Evolutionary conservation across 2,797 vertebrate genomes (phyloP).

Genomic region (Pitangus sulphuratus): DNA sequence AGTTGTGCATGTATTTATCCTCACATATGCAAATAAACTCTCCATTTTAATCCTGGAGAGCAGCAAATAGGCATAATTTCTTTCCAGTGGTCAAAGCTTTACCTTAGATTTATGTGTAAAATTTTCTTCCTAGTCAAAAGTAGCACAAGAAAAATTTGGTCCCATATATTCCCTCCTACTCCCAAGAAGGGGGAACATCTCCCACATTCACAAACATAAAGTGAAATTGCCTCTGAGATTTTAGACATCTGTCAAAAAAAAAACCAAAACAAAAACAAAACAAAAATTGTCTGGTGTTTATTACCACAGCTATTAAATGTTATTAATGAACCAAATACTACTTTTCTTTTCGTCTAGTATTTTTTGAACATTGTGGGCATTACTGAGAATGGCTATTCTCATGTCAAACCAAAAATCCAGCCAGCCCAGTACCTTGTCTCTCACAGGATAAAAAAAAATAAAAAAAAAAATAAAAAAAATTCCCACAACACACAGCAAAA

Average conservation of each 20-base stretch:
- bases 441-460: background rate
- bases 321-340: background rate
- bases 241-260: background rate
- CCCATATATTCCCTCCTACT: background rate
- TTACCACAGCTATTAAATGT: background rate
- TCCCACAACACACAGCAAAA: background rate
- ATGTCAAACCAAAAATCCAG: background rate
- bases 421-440: background rate
- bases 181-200: fast-evolving
- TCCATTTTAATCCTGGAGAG: background rate
- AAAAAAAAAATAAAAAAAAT: background rate
- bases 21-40: background rate
- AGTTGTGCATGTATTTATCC: background rate
- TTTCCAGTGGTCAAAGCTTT: background rate
- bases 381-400: background rate
- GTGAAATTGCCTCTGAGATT: background rate
- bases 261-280: too few species aligned
- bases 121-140: background rate
- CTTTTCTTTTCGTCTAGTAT: background rate
- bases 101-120: background rate
- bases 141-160: background rate
- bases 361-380: background rate
- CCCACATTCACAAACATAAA: background rate
- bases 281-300: background rate
- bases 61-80: background rate